Evolutionary conservation across 1,140 invertebrate species (phyloP).

Genomic region (Rhopalosiphum maidis): DNA sequence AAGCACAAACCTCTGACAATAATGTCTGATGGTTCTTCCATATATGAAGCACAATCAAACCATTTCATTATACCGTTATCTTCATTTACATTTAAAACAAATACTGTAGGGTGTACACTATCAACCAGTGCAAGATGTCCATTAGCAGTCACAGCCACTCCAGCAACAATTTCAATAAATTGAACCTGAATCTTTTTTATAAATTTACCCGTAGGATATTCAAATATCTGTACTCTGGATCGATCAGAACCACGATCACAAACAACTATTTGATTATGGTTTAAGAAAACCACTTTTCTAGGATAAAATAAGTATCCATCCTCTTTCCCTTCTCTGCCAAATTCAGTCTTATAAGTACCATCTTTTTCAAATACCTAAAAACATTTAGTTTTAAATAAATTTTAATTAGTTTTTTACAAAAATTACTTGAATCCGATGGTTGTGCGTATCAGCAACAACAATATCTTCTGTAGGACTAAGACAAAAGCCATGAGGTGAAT

Average conservation of each 20-base stretch:
- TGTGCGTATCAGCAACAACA: constrained; percentile 95
- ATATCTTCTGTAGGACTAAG: constrained; percentile 92
- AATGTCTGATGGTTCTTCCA: constrained; percentile 96
- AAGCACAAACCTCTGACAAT: constrained; percentile 79
- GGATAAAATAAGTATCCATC: constrained; percentile 97
- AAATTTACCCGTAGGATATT: constrained; percentile 82
- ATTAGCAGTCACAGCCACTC: constrained; percentile 86
- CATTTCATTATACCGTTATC: constrained; percentile 88
- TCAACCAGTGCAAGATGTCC: constrained; percentile 96
- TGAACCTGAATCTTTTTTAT: constrained; percentile 90
- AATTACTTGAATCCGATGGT: constrained; percentile 88
- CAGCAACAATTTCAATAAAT: constrained; percentile 96
- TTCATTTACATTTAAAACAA: constrained; percentile 80
- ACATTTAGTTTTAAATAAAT: background rate
- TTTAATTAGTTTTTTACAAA: background rate
- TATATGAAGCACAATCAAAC: constrained; percentile 97
- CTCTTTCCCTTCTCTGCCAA: constrained; percentile 89
- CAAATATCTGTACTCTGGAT: constrained; percentile 94
- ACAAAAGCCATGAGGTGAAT: constrained; percentile 96
- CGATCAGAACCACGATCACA: constrained; percentile 96
- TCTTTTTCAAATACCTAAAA: constrained; percentile 85
- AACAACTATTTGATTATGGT: constrained; percentile 89
- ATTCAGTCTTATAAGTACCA: constrained; percentile 87
- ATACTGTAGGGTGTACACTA: constrained; percentile 95
- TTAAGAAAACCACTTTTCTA: constrained; percentile 92